phyloP scores from a whole-genome alignment of 1,140 invertebrate genomes.

The Neodiprion pinetum region DNA sequence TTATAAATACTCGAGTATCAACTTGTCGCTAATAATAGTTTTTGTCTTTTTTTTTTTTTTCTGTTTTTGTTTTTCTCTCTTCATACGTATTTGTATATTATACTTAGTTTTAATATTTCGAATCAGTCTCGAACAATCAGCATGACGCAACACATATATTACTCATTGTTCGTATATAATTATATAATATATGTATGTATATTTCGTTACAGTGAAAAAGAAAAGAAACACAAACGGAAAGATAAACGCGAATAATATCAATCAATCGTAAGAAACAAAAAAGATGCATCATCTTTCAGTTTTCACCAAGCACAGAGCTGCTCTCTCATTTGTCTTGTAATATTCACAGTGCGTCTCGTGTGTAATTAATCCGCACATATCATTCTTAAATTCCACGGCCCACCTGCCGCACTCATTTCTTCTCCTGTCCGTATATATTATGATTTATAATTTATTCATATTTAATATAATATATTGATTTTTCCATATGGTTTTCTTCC shows the following conservation, averaged over 20 bases:
- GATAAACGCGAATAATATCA: neutral
- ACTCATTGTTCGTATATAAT: too few relatives aligned
- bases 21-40: neutral
- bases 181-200: neutral
- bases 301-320: neutral
- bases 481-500: neutral
- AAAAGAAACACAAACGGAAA: too few relatives aligned
- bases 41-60: neutral
- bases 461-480: neutral
- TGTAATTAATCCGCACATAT: too few relatives aligned
- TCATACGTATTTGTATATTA: neutral
- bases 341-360: neutral
- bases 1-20: neutral
- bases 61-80: neutral
- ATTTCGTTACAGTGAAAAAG: neutral
- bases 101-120: conserved; percentile 13
- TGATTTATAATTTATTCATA: too few relatives aligned
- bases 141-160: conserved; percentile 7
- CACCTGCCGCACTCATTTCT: too few relatives aligned
- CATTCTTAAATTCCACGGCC: too few relatives aligned
- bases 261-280: neutral
- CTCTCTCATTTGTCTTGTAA: neutral
- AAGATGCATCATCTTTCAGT: neutral
- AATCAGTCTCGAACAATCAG: conserved; percentile 13
- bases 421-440: too few relatives aligned